Conservation (phyloP, 2,888 invertebrate genomes). For the Eristalinus sepulchralis region DNA sequence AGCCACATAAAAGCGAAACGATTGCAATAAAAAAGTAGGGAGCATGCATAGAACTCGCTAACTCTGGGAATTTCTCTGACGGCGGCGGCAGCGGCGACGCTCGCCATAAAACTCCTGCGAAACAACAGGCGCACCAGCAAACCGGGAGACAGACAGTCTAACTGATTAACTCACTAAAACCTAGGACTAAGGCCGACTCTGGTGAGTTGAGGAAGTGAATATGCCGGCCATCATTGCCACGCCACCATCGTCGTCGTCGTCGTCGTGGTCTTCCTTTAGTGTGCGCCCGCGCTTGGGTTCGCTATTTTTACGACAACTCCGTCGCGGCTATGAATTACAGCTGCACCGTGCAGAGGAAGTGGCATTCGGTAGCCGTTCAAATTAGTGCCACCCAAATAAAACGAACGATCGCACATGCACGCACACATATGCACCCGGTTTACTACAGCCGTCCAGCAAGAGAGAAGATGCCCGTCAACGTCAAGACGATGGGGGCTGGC, state of each 20-base stretch:
- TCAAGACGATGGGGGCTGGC: background rate
- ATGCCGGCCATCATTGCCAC: background rate
- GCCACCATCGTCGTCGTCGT: background rate
- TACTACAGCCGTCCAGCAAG: background rate
- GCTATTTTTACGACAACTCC: slow-evolving; percentile 66
- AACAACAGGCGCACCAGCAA: slow-evolving; percentile 16
- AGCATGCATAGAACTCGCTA: slow-evolving; percentile 32
- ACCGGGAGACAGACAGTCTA: slow-evolving; percentile 51
- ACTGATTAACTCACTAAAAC: slow-evolving; percentile 63
- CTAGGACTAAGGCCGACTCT: slow-evolving; percentile 34
- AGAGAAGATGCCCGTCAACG: slow-evolving; percentile 14
- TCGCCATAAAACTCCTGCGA: slow-evolving; percentile 52
- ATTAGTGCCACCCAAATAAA: slow-evolving; percentile 63
- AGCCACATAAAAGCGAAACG: slow-evolving; percentile 69
- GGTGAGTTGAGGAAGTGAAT: background rate
- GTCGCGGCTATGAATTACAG: slow-evolving; percentile 37
- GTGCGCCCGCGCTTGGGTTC: slow-evolving; percentile 17
- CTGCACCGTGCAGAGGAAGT: slow-evolving; percentile 59
- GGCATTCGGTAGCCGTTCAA: slow-evolving; percentile 68
- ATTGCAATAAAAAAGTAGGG: slow-evolving; percentile 57
- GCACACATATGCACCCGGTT: background rate
- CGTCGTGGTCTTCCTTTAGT: slow-evolving; percentile 28
- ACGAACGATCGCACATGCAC: slow-evolving; percentile 22
- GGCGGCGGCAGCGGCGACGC: too few species aligned
- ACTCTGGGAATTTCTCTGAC: slow-evolving; percentile 52